Percentiles rank a stretch among this genome's conserved stretches.
phyloP scores from a whole-genome alignment of 2,797 vertebrate species.

The Lepus oiostolus region DNA sequence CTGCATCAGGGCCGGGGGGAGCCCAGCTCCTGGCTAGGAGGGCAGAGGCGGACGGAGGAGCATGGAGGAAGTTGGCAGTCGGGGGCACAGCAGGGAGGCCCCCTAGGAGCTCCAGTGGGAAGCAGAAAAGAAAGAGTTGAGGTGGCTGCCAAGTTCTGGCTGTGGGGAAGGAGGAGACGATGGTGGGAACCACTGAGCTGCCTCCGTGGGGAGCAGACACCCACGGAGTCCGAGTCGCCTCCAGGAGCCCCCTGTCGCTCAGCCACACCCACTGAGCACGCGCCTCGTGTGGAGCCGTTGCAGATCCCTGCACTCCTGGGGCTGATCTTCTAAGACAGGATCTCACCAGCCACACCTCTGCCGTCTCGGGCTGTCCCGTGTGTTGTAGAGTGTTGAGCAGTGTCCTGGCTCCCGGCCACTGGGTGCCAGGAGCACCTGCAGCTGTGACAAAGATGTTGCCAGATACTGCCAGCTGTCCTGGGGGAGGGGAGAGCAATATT shows the following conservation, averaged over 20 bases:
- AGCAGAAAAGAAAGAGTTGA: background rate
- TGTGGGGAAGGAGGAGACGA: background rate
- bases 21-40: background rate
- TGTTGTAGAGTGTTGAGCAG: fast-evolving
- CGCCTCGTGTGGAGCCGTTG: background rate
- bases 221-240: background rate
- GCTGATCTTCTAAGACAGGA: background rate
- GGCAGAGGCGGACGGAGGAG: background rate
- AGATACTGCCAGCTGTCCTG: background rate
- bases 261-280: fast-evolving
- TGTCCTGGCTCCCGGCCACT: fast-evolving
- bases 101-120: background rate
- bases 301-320: fast-evolving
- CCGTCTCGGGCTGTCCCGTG: background rate
- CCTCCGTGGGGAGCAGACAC: fast-evolving
- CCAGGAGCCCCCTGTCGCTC: background rate
- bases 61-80: background rate
- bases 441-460: background rate
- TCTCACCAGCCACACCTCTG: fast-evolving
- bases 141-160: background rate
- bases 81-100: background rate
- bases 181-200: background rate
- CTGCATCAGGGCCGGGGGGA: fast-evolving
- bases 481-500: fast-evolving
- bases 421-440: no score